These are phyloP conservation scores for Oreochromis grahami DNA, from an alignment of 2,797 vertebrate species.

Conservation along the genomic window DNA sequence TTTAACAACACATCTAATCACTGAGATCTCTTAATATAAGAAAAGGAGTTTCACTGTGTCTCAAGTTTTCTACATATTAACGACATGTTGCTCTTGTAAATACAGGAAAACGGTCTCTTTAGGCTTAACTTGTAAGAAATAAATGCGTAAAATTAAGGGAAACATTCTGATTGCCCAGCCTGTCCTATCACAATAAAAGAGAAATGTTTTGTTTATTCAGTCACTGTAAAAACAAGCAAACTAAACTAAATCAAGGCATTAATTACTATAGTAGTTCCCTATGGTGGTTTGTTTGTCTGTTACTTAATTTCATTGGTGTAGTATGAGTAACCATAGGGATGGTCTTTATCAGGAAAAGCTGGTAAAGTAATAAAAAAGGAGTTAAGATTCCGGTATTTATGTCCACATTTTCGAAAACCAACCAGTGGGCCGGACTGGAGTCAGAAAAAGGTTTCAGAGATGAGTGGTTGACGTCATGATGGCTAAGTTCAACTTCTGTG, in stretches of 20 bases:
- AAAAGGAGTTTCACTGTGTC: not conserved
- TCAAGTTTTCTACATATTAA: not conserved
- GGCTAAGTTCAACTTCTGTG: not conserved
- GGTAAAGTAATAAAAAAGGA: not conserved
- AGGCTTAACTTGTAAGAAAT: not conserved
- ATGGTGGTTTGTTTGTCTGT: not conserved
- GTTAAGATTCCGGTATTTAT: not conserved
- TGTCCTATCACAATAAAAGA: not conserved
- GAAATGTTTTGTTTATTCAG: not conserved
- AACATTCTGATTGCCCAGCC: fast-evolving
- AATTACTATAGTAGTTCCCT: not conserved
- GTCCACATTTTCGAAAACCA: not conserved
- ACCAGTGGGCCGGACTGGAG: not conserved
- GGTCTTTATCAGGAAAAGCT: not conserved
- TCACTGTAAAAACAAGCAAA: not conserved
- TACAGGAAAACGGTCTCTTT: not conserved
- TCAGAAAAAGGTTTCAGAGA: not conserved
- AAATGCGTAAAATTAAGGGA: not conserved
- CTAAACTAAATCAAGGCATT: not conserved
- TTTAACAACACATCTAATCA: not conserved
- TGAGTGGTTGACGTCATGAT: not conserved
- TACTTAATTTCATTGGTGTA: not conserved
- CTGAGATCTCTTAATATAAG: not conserved
- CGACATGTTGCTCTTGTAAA: not conserved
- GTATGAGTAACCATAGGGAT: not conserved